phyloP scores from a whole-genome alignment of 2,888 invertebrate species.

The Lypha dubia region DNA sequence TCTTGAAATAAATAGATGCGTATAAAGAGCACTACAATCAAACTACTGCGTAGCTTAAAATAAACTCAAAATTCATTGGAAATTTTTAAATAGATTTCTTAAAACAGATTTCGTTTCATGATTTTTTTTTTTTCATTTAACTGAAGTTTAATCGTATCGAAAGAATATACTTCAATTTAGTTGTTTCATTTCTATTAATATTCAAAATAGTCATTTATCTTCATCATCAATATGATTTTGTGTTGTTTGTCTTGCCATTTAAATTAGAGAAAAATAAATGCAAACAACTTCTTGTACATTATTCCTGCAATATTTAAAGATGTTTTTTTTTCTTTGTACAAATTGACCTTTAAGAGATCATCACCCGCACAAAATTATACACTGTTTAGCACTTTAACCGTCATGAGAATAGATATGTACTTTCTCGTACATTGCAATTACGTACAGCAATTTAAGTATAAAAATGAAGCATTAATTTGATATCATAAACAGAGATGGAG shows the following conservation, averaged over 20 bases:
- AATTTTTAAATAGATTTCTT: slow-evolving; percentile 36
- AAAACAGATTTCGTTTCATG: slow-evolving; percentile 8
- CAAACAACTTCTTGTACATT: not conserved
- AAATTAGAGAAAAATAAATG: slow-evolving; percentile 28
- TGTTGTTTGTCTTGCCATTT: slow-evolving; percentile 53
- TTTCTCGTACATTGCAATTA: not conserved
- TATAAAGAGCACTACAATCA: too few relatives aligned
- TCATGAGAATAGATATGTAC: slow-evolving; percentile 30
- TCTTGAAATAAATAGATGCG: slow-evolving; percentile 2
- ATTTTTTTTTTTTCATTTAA: slow-evolving; percentile 4
- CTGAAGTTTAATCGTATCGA: slow-evolving; percentile 34
- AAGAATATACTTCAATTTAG: slow-evolving; percentile 1
- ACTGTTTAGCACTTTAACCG: slow-evolving; percentile 52
- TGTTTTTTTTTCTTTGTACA: slow-evolving; percentile 34
- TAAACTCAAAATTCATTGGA: not conserved
- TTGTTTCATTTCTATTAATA: slow-evolving; percentile 31
- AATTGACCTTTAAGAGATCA: slow-evolving; percentile 67
- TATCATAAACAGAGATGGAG: slow-evolving; percentile 22
- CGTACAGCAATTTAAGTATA: slow-evolving; percentile 11
- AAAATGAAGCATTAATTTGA: slow-evolving; percentile 37
- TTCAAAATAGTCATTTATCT: slow-evolving; percentile 45
- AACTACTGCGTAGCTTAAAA: not conserved
- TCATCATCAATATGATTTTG: slow-evolving; percentile 27
- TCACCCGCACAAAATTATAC: slow-evolving; percentile 69
- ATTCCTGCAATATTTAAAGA: slow-evolving; percentile 38